Conservation (phyloP, 2,888 invertebrate species). For the Spatulosminthurus flaviceps region DNA sequence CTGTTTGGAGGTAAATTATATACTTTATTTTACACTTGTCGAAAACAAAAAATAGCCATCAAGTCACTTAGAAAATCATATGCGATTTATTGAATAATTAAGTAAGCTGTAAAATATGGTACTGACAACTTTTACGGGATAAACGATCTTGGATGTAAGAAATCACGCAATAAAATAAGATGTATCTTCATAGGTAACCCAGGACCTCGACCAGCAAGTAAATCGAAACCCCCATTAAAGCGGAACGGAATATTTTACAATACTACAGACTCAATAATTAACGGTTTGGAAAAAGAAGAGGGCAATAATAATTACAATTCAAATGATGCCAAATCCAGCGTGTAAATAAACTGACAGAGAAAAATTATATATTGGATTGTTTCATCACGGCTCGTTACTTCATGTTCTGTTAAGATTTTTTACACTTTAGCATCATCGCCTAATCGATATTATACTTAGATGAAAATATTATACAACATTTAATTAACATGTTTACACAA, state of each 20-base stretch:
- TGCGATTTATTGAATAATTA: background rate
- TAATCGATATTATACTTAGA: slow-evolving; percentile 2
- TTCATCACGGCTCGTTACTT: background rate
- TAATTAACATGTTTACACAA: background rate
- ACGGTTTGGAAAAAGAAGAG: slow-evolving; percentile 7
- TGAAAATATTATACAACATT: background rate
- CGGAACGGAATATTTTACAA: slow-evolving; percentile 46
- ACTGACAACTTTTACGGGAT: background rate
- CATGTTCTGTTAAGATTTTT: slow-evolving; percentile 13
- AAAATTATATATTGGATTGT: background rate
- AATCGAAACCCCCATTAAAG: slow-evolving; percentile 22
- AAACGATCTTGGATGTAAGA: background rate
- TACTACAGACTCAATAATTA: background rate
- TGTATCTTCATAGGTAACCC: background rate
- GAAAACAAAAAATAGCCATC: background rate
- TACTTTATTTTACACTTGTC: too few relatives aligned
- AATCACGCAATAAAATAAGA: background rate
- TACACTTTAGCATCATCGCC: slow-evolving; percentile 9
- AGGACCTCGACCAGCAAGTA: background rate
- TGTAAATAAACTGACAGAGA: background rate
- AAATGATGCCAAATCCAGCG: background rate
- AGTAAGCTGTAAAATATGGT: background rate
- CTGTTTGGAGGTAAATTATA: slow-evolving; percentile 42
- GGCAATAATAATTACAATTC: slow-evolving; percentile 25
- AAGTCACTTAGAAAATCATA: background rate